These are phyloP conservation scores for Schizotus pectinicornis DNA, from an alignment of 2,888 invertebrate genomes.

Conservation along the genomic window DNA sequence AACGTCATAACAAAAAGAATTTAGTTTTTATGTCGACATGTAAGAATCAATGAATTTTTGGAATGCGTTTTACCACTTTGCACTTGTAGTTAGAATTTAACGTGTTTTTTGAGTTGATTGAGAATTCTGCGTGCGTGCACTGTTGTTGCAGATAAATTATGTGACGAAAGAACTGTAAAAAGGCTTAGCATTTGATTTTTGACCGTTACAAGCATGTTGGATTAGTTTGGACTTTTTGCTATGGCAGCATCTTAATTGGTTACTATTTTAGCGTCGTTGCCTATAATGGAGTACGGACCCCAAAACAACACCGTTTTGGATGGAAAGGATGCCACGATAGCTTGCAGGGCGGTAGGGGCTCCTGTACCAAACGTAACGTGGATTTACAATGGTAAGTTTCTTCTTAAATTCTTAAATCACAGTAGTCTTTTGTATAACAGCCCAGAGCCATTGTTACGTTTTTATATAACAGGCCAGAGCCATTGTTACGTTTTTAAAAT, in stretches of 20 bases:
- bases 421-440: neutral
- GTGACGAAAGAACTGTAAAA: neutral
- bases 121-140: conserved; percentile 32
- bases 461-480: neutral
- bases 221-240: neutral
- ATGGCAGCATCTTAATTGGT: neutral
- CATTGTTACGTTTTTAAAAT: conserved; percentile 2
- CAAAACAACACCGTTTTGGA: conserved; percentile 89
- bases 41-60: conserved; percentile 47
- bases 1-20: conserved; percentile 56
- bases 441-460: neutral
- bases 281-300: conserved; percentile 84
- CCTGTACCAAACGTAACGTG: conserved; percentile 91
- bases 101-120: conserved; percentile 19
- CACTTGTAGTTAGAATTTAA: conserved; percentile 22
- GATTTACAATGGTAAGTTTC: conserved; percentile 84
- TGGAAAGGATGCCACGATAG: conserved; percentile 89
- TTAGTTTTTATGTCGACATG: conserved; percentile 54
- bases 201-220: conserved; percentile 2
- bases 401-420: neutral
- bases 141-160: conserved; percentile 2
- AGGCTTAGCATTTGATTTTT: neutral
- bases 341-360: conserved; percentile 88
- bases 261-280: conserved; percentile 78
- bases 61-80: conserved; percentile 20